Evolutionary conservation across 2,888 invertebrate genomes (phyloP).

Genomic region (Polia nebulosa): DNA sequence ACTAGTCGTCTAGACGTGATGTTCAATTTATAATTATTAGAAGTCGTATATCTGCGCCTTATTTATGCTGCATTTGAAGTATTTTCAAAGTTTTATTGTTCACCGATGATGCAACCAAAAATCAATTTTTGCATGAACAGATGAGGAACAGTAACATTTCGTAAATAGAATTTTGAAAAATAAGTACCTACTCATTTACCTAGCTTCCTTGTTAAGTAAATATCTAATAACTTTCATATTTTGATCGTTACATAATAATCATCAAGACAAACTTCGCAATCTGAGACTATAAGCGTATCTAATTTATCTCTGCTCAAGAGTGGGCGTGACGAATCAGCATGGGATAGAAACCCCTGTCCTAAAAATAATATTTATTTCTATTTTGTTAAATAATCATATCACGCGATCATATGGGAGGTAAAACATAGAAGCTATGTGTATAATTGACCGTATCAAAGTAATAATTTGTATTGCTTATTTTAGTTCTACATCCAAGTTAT

Average conservation of each 20-base stretch:
- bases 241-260: constrained; percentile 7
- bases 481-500: background rate
- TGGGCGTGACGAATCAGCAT: constrained; percentile 24
- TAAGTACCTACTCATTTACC: background rate
- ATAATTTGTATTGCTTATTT: background rate
- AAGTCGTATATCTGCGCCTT: too few species aligned
- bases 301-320: too few species aligned
- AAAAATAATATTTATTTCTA: background rate
- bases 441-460: constrained; percentile 2
- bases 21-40: too few species aligned
- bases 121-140: background rate
- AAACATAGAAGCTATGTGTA: background rate
- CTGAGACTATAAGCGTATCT: constrained; percentile 3
- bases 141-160: background rate
- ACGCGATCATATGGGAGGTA: constrained; percentile 14
- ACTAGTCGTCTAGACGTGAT: too few species aligned
- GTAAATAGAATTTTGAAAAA: background rate
- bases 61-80: too few species aligned
- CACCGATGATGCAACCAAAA: background rate
- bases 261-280: background rate
- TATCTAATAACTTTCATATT: background rate
- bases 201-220: constrained; percentile 1
- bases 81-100: background rate
- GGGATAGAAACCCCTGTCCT: background rate
- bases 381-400: constrained; percentile 10